These are phyloP conservation scores for Babylonia areolata DNA, from an alignment of 1,140 invertebrate genomes.

Conservation along the genomic window DNA sequence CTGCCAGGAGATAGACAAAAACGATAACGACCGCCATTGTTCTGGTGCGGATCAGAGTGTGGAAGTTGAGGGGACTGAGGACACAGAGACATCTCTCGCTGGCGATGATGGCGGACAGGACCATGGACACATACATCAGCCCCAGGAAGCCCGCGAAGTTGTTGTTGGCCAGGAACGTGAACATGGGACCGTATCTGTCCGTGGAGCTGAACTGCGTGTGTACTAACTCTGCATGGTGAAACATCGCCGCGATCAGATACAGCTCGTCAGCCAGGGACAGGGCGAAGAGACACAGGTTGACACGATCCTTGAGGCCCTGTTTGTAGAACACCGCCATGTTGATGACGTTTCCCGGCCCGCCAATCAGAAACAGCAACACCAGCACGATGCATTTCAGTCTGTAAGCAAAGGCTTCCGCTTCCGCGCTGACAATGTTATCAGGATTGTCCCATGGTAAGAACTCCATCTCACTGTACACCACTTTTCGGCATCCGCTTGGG, in stretches of 20 bases:
- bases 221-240: neutral
- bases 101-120: conserved; percentile 23
- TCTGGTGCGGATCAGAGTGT: neutral
- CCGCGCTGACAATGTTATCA: neutral
- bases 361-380: neutral
- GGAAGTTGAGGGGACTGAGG: conserved; percentile 6
- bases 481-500: neutral
- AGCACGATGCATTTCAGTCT: neutral
- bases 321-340: conserved; percentile 31
- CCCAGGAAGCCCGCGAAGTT: neutral
- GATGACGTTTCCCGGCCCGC: neutral
- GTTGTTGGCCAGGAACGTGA: neutral
- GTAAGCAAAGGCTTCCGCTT: neutral
- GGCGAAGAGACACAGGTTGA: conserved; percentile 25
- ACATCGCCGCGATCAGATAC: neutral
- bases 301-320: conserved; percentile 18
- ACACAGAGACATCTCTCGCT: conserved; percentile 30
- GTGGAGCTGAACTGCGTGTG: neutral
- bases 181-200: conserved; percentile 11
- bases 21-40: conserved; percentile 16
- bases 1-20: neutral
- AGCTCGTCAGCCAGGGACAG: conserved; percentile 8
- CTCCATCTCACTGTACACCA: neutral
- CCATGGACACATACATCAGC: neutral
- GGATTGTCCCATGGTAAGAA: neutral